Evolutionary conservation across 1,140 invertebrate genomes (phyloP).

Genomic region (Lepidostoma basale): DNA sequence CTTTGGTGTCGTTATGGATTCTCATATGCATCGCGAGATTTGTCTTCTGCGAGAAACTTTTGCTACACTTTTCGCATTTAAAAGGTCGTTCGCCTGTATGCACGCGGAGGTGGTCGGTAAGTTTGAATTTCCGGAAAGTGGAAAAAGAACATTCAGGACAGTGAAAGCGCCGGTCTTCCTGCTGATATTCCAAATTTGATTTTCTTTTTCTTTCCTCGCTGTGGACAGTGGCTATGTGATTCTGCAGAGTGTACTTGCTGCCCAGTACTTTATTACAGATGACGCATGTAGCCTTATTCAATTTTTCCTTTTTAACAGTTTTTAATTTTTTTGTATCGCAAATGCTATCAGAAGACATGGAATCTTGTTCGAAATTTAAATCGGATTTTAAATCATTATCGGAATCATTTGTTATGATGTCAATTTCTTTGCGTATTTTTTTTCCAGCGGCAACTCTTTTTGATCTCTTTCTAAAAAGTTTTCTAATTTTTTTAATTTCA

Average conservation of each 20-base stretch:
- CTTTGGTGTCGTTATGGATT: constrained; percentile 56
- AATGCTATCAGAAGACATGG: neutral
- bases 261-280: constrained; percentile 33
- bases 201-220: constrained; percentile 48
- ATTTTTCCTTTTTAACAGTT: neutral
- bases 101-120: constrained; percentile 57
- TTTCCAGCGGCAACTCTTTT: no score
- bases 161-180: constrained; percentile 51
- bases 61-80: constrained; percentile 63
- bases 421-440: constrained; percentile 3
- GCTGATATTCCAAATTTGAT: constrained; percentile 48
- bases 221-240: constrained; percentile 29
- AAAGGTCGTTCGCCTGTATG: constrained; percentile 63
- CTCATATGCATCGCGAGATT: constrained; percentile 58
- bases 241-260: constrained; percentile 29
- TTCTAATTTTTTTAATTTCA: neutral
- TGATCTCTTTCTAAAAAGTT: neutral
- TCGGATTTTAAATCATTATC: neutral
- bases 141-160: constrained; percentile 55
- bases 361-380: constrained; percentile 5
- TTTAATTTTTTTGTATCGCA: neutral
- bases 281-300: constrained; percentile 1
- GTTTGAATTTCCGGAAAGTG: constrained; percentile 55
- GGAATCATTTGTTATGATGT: neutral
- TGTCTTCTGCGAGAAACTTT: constrained; percentile 62